A percentile compares a stretch with the other conserved stretches of the same genome.
Evolutionary conservation across 2,797 vertebrate genomes (phyloP).

Genomic region (Tragelaphus oryx): DNA sequence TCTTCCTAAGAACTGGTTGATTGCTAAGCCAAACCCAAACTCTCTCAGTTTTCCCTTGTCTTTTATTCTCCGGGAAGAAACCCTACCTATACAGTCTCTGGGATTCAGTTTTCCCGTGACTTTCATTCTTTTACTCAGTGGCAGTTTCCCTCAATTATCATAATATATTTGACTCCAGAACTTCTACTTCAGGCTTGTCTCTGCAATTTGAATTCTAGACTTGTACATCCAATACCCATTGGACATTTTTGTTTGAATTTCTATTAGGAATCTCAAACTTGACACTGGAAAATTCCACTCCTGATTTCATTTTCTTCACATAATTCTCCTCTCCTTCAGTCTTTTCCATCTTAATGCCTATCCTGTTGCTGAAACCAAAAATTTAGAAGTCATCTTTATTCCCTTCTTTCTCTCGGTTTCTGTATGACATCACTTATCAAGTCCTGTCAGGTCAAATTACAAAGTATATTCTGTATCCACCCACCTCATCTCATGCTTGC

Average conservation of each 20-base stretch:
- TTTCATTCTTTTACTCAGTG: not conserved
- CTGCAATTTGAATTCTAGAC: not conserved
- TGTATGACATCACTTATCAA: not conserved
- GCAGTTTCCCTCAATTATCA: not conserved
- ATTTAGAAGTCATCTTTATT: not conserved
- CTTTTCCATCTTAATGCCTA: not conserved
- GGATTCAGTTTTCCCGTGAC: not conserved
- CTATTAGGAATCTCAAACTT: not conserved
- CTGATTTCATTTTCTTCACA: not conserved
- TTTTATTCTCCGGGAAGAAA: not conserved
- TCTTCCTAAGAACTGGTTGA: not conserved
- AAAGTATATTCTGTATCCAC: not conserved
- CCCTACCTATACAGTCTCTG: not conserved
- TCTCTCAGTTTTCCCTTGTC: not conserved
- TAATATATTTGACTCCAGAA: not conserved
- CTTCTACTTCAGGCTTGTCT: not conserved
- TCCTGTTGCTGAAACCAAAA: not conserved
- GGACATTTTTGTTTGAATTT: not conserved
- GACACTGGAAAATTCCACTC: not conserved
- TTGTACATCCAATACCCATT: not conserved
- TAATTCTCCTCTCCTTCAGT: not conserved
- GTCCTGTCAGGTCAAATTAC: not conserved
- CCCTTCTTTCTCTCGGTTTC: not conserved
- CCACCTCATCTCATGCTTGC: not conserved
- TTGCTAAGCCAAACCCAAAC: not conserved